These are phyloP conservation scores for Chaetoderma sp. DNA, from an alignment of 2,888 invertebrate species.

Conservation along the genomic window DNA sequence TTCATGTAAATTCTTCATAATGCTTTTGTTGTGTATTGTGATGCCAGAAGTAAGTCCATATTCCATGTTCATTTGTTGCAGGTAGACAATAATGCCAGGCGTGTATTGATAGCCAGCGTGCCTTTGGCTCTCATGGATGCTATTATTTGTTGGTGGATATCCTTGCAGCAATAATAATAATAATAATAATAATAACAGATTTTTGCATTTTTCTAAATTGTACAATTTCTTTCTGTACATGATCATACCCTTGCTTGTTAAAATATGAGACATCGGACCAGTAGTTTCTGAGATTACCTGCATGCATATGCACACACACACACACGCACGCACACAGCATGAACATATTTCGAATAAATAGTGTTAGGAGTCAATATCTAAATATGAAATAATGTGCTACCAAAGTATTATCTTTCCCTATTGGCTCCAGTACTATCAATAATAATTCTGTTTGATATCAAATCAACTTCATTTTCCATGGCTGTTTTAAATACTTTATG, in stretches of 20 bases:
- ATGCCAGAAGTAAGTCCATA: background rate
- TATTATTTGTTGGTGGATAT: slow-evolving; percentile 92
- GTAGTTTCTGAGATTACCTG: background rate
- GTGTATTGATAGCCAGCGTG: slow-evolving; percentile 80
- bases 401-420: no score
- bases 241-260: background rate
- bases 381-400: no score
- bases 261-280: background rate
- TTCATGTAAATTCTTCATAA: background rate
- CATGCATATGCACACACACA: no score
- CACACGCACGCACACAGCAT: background rate
- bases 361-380: no score
- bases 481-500: no score
- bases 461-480: no score
- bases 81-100: no score
- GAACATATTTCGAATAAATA: background rate
- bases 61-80: background rate
- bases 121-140: slow-evolving; percentile 85
- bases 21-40: background rate
- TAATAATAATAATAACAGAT: no score
- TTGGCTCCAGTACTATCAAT: no score
- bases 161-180: slow-evolving; percentile 48
- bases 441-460: no score
- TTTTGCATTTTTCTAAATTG: background rate
- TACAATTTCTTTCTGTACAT: background rate